Base-by-base conservation (phyloP, 2,113 vertebrate species). In the Sinosuthora webbiana region DNA sequence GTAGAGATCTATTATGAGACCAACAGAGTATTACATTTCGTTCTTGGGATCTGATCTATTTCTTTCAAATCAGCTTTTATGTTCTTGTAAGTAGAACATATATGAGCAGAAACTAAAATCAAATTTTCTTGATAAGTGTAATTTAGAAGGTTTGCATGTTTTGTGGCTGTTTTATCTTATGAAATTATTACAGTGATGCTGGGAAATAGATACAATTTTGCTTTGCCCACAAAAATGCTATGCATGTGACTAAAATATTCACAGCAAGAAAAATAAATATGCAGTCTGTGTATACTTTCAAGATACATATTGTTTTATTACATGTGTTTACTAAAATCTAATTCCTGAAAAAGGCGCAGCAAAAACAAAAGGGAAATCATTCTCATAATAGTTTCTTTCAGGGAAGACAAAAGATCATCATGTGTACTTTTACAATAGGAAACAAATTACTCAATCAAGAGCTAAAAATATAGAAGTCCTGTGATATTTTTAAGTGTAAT, bases 391-490 rank as follows among this genome's bases (percentile, higher is more conserved):
- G 28, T 83, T 95, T 82, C n/a, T 85, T 88, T 95, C 87, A 71
- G 86, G 94, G 57, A 71, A 57, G 67, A 88, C 82, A 55, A 47
- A 64, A 95, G 89, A 97, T 89, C 81, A 87, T 94, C 83, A 92
- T 77, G 70, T 89, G 96, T 84, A 67, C 83, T 89, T 93, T 87
- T 92, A 79, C 56, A 85, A 44, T 35, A 92, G 79, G 63, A 95
- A 96, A 56, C 21, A 95, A 92, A 93, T 81, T 92, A 82, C 77
- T 93, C 90, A 49, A 71, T 92, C 55, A 73, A 92, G 76, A 92
- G 41, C 83, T 95, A 95, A 96, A 96, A 96, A 96, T 95, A 78
- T 24, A n/a, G 45, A 59, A 95, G 42, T 79, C 27, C 35, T 76
- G 28, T 90, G 30, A 50, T 56, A 55, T 86, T 89, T 96, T 37